phyloP scores from a whole-genome alignment of 2,888 invertebrate genomes.

The Rotaria socialis region DNA sequence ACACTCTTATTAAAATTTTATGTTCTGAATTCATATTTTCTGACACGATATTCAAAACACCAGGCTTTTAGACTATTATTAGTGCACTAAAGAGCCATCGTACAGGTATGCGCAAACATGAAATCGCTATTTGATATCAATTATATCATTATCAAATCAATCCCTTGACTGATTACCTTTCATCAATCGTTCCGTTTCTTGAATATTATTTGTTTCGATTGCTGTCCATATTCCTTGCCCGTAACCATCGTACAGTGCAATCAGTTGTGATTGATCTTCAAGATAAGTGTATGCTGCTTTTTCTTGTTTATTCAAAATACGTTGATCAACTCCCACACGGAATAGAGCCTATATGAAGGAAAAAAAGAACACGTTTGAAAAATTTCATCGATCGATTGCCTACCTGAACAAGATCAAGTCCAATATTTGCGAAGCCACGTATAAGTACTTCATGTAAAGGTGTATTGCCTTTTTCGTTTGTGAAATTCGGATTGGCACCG shows the following conservation, averaged over 20 bases:
- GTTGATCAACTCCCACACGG: slow-evolving; percentile 36
- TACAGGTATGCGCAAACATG: background rate
- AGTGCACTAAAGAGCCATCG: background rate
- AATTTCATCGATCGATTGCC: background rate
- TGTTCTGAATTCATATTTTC: no score
- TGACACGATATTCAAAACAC: no score
- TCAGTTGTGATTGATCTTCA: slow-evolving; percentile 41
- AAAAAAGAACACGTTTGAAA: background rate
- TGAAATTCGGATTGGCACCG: slow-evolving; percentile 40
- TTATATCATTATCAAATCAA: no score
- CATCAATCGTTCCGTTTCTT: slow-evolving; percentile 26
- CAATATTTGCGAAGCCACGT: slow-evolving; percentile 33
- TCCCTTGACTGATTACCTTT: slow-evolving; percentile 8
- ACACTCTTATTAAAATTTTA: no score
- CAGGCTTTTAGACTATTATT: no score
- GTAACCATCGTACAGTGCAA: slow-evolving; percentile 35
- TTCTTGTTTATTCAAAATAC: slow-evolving; percentile 38
- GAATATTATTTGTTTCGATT: slow-evolving; percentile 25
- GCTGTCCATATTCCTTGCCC: slow-evolving; percentile 40
- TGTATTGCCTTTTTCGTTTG: slow-evolving; percentile 42
- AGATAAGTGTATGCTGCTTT: slow-evolving; percentile 35
- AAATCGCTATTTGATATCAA: no score
- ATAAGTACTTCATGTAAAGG: slow-evolving; percentile 39
- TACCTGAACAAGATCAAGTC: slow-evolving; percentile 42
- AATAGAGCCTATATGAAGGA: slow-evolving; percentile 37